phyloP scores from a whole-genome alignment of 2,113 vertebrate genomes.

The Gallinago jamesoni region DNA sequence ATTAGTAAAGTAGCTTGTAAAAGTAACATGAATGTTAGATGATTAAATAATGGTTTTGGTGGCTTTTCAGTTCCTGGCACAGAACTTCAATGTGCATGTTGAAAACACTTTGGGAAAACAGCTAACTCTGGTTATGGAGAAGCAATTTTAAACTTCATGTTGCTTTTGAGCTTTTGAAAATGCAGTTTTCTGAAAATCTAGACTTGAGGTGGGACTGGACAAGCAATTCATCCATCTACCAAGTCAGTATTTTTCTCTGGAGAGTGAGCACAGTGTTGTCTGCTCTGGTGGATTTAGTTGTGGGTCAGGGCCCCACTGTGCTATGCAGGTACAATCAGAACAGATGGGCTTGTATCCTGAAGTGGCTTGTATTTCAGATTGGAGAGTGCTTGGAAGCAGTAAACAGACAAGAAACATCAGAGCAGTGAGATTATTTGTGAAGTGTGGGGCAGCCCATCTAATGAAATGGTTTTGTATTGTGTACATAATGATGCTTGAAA shows the following conservation, averaged over 20 bases:
- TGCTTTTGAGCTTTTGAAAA: not conserved
- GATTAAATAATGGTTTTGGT: not conserved
- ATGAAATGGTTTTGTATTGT: not conserved
- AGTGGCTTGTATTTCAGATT: not conserved
- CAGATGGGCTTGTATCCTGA: not conserved
- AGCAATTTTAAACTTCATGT: not conserved
- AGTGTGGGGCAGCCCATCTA: not conserved
- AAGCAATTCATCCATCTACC: not conserved
- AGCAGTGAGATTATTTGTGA: not conserved
- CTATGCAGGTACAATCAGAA: accelerated
- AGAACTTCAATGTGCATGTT: not conserved
- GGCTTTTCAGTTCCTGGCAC: not conserved
- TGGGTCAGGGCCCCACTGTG: not conserved
- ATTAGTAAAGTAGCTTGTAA: not conserved
- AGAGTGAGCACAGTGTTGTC: not conserved
- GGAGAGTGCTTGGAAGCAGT: not conserved
- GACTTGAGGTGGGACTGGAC: not conserved
- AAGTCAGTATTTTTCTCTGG: not conserved
- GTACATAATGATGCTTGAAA: not conserved
- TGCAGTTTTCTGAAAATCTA: not conserved
- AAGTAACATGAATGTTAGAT: not conserved
- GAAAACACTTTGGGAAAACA: not conserved
- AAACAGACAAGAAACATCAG: not conserved
- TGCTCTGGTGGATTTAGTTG: not conserved
- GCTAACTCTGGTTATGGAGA: not conserved